Base-by-base conservation (phyloP, 2,888 invertebrate species). In the Andricus quercusramuli region DNA sequence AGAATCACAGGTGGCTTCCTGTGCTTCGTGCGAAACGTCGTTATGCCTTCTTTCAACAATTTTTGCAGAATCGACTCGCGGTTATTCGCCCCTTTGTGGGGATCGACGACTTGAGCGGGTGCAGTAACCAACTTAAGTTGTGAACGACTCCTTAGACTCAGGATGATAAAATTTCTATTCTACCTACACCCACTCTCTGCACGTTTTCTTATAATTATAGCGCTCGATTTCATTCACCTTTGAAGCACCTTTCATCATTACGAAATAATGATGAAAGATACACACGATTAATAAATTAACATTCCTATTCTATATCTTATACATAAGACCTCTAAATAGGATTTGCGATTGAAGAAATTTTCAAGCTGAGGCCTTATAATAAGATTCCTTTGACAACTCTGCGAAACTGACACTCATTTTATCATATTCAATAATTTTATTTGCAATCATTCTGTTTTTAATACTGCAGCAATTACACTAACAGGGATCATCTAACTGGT, bases 21-120 rank as follows among this genome's bases (percentile, higher is more conserved):
- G 11, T 25, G 25, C 15, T 15, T 64, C 29, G 8, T 64, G 29
- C 25, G 67, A 59, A 78, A 66, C 25, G 20, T 62, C n/a, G 20
- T 67, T 41, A 70, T 47, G 47, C 64, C 64, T 70, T 70, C 47
- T 9, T 20, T 29, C 22, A 22, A 3, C 11, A 20, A 51, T 29
- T 74, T 56, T 56, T n/a, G n/a, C 6, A 77, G 41, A 78, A 77
- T 82, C 78, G 29, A 78, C 9, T 82, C 79, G n/a, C 15, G 47
- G 25, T 20, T 32, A 20, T 51, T 25, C 20, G 47, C 20, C 20
- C 51, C 56, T 9, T 29, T 17, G 9, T n/a, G 74, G 84, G 87
- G 88, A 90, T 87, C 89, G 87, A 88, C 89, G 88, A 86, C 89
- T 88, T 88, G 90, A 90, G 90, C 89, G 47, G 80, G 84, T 83